A percentile compares a stretch with the other conserved stretches of the same genome.
These are phyloP conservation scores for Dasyprocta punctata DNA, from an alignment of 2,113 vertebrate species.

Conservation along the genomic window DNA sequence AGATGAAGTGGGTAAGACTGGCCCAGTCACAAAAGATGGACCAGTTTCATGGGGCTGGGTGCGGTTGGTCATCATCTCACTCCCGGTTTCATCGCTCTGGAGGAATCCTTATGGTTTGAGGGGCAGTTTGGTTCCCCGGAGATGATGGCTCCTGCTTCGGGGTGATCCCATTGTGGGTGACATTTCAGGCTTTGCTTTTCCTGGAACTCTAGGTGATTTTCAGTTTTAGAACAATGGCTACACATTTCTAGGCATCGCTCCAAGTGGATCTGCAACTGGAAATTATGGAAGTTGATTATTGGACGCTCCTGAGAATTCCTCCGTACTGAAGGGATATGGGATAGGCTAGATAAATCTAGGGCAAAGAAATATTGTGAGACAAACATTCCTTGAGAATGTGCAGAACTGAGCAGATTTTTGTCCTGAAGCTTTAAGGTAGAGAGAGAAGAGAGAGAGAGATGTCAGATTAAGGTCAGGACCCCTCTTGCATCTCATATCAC, in stretches of 20 bases:
- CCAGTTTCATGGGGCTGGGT: neutral
- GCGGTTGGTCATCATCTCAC: no score
- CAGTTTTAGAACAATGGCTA: neutral
- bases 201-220: neutral
- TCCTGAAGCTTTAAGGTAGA: neutral
- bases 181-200: neutral
- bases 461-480: neutral
- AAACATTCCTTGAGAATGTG: neutral
- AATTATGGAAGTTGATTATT: neutral
- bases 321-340: neutral
- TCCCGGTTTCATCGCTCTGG: neutral
- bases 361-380: no score
- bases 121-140: neutral
- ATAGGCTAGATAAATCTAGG: neutral
- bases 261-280: neutral
- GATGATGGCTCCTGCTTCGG: neutral
- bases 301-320: neutral
- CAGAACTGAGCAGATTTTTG: neutral
- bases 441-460: no score
- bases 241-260: neutral
- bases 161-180: neutral
- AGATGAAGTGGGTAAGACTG: neutral
- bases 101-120: rapidly evolving
- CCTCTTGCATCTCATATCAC: rapidly evolving
- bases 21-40: neutral